Evolutionary conservation across 1,140 invertebrate genomes (phyloP).

Genomic region (Ostrea denselamellosa): DNA sequence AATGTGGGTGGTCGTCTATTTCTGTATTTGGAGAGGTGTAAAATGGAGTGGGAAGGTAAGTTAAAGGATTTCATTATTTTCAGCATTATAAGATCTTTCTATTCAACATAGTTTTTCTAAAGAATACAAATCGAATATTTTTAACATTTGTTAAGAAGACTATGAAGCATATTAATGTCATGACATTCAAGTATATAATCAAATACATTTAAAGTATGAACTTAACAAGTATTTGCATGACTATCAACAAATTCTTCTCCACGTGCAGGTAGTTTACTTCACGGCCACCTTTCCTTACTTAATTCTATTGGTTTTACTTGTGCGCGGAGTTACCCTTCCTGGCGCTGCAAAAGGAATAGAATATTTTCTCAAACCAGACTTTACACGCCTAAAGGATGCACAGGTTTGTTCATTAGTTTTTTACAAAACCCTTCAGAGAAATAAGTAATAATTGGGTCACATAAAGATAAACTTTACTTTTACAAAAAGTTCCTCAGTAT

Average conservation of each 20-base stretch:
- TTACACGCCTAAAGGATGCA: constrained; percentile 39
- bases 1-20: constrained; percentile 96
- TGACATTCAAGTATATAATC: too few relatives aligned
- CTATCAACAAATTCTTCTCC: not conserved
- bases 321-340: constrained; percentile 88
- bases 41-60: constrained; percentile 94
- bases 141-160: too few relatives aligned
- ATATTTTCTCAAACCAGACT: constrained; percentile 79
- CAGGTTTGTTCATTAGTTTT: not conserved
- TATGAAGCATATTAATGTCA: too few relatives aligned
- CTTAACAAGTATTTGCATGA: too few relatives aligned
- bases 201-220: too few relatives aligned
- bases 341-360: constrained; percentile 88
- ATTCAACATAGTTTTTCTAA: too few relatives aligned
- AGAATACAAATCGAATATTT: too few relatives aligned
- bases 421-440: too few relatives aligned
- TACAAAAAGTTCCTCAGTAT: too few relatives aligned
- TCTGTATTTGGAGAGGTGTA: constrained; percentile 98
- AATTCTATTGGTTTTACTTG: constrained; percentile 88
- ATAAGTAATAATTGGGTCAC: too few relatives aligned
- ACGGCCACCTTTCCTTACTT: constrained; percentile 91
- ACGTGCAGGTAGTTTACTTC: constrained; percentile 84
- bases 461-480: too few relatives aligned
- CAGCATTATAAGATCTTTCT: not conserved
- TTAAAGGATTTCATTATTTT: not conserved